A percentile compares a stretch with the other conserved stretches of the same genome.
Evolutionary conservation across 2,113 vertebrate genomes (phyloP).

Genomic region (Bagarius yarrelli): DNA sequence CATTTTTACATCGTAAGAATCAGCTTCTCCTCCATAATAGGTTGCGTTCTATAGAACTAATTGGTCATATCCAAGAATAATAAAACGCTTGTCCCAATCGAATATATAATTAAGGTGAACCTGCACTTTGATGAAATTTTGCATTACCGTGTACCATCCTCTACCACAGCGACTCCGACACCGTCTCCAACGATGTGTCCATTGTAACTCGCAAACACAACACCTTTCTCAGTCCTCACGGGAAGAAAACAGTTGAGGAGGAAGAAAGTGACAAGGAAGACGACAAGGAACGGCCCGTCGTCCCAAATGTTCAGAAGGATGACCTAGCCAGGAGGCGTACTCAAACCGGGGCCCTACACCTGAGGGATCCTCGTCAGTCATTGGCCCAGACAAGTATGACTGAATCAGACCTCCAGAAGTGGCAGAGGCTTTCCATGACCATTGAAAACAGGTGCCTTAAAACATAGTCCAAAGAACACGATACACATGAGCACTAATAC

Average conservation of each 20-base stretch:
- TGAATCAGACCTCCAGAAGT: constrained; percentile 84
- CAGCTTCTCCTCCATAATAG: neutral
- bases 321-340: constrained; percentile 77
- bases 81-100: neutral
- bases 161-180: constrained; percentile 63
- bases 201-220: constrained; percentile 51
- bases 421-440: constrained; percentile 86
- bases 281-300: constrained; percentile 52
- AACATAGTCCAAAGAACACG: neutral
- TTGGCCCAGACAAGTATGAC: constrained; percentile 77
- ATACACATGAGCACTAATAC: neutral
- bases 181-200: constrained; percentile 39
- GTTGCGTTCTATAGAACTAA: neutral
- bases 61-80: neutral
- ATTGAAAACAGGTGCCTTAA: constrained; percentile 80
- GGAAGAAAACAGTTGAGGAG: constrained; percentile 14
- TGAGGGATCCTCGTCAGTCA: constrained; percentile 62
- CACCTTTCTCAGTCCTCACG: constrained; percentile 39
- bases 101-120: neutral
- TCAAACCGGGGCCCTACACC: constrained; percentile 62
- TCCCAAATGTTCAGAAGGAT: constrained; percentile 74
- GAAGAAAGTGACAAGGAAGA: constrained; percentile 56
- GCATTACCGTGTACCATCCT: neutral
- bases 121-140: no score
- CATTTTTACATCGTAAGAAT: neutral